These are phyloP conservation scores for Brienomyrus longianalis DNA, from an alignment of 2,113 vertebrate species.

Conservation along the genomic window DNA sequence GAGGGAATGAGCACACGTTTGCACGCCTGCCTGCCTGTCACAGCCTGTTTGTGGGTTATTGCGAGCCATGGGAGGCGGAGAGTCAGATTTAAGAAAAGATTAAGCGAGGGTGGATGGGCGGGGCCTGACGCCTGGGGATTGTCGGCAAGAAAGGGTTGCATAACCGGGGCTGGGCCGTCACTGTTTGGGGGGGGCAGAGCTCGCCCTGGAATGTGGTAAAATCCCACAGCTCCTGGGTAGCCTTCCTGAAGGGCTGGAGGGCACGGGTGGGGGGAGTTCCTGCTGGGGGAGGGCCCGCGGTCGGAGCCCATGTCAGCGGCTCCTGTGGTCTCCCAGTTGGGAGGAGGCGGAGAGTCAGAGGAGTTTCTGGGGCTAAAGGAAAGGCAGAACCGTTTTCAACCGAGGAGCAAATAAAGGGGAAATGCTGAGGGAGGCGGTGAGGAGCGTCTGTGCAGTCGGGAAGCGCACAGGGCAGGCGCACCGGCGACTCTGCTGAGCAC, in stretches of 20 bases:
- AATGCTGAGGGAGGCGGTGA: not conserved
- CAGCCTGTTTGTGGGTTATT: not conserved
- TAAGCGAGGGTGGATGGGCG: conserved; percentile 6
- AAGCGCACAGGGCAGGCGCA: not conserved
- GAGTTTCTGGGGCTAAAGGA: not conserved
- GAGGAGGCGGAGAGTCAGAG: not conserved
- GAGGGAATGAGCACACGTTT: not conserved
- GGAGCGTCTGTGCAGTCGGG: not conserved
- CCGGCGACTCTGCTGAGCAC: not conserved
- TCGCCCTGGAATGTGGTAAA: conserved; percentile 39
- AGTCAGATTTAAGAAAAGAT: not conserved
- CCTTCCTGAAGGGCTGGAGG: not conserved
- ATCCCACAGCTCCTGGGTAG: not conserved
- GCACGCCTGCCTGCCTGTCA: not conserved
- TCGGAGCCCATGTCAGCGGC: not conserved
- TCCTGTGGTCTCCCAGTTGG: not conserved
- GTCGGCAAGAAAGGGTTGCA: conserved; percentile 52
- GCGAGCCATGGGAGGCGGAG: not conserved
- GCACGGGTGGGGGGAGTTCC: conserved; percentile 18
- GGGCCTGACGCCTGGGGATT: conserved; percentile 32
- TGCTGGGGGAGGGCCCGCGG: conserved; percentile 33
- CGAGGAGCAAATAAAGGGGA: not conserved
- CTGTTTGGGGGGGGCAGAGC: conserved; percentile 30
- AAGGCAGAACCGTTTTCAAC: not conserved
- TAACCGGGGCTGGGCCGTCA: conserved; percentile 46